Percentiles rank a stretch among this genome's conserved stretches.
Conservation (phyloP, 2,888 invertebrate species). For the Biston betularia region DNA sequence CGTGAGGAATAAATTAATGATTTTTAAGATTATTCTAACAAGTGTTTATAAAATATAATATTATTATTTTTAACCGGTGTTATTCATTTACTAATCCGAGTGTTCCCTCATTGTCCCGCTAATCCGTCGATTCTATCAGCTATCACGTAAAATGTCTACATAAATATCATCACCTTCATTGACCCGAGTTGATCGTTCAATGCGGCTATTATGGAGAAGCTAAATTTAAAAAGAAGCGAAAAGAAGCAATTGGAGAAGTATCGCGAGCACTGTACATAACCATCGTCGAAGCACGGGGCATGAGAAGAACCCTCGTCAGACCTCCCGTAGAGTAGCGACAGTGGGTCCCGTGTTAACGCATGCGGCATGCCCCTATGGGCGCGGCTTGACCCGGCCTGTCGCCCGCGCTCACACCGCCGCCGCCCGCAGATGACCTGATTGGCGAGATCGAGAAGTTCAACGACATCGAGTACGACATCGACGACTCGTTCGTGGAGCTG, state of each 20-base stretch:
- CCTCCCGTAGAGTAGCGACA: slow-evolving; percentile 59
- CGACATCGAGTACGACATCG: slow-evolving; percentile 96
- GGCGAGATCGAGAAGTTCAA: slow-evolving; percentile 96
- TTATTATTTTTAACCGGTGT: slow-evolving; percentile 85
- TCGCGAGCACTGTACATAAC: slow-evolving; percentile 57
- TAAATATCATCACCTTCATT: slow-evolving; percentile 51
- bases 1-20: slow-evolving; percentile 85
- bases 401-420: slow-evolving; percentile 57
- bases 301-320: slow-evolving; percentile 56
- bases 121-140: slow-evolving; percentile 81
- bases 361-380: slow-evolving; percentile 47
- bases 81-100: slow-evolving; percentile 80
- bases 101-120: slow-evolving; percentile 64
- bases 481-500: slow-evolving; percentile 95
- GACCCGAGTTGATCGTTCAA: slow-evolving; percentile 24
- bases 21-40: slow-evolving; percentile 85
- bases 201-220: slow-evolving; percentile 12
- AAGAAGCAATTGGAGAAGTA: slow-evolving; percentile 13
- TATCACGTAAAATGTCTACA: slow-evolving; percentile 62
- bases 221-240: slow-evolving; percentile 15
- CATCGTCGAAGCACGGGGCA: slow-evolving; percentile 71
- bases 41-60: slow-evolving; percentile 87
- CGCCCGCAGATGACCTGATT: slow-evolving; percentile 92
- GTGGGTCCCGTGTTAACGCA: slow-evolving; percentile 61
- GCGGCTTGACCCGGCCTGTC: slow-evolving; percentile 39